Evolutionary conservation across 2,113 vertebrate species (phyloP).

Genomic region (Prionailurus bengalensis): DNA sequence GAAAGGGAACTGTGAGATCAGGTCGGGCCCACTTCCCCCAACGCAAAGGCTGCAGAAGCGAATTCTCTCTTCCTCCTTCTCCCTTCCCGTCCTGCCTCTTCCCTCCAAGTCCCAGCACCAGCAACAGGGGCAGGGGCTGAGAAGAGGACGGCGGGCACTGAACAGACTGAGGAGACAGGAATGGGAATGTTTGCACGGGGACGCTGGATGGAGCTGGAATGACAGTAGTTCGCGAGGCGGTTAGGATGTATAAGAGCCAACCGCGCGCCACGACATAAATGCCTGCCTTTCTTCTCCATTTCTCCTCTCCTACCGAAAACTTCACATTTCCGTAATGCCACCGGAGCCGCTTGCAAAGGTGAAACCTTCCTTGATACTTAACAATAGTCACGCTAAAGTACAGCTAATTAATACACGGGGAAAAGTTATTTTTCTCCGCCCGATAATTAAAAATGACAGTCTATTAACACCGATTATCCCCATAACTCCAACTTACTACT

Average conservation of each 20-base stretch:
- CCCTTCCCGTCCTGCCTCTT: background rate
- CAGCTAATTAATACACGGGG: background rate
- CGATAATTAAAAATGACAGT: constrained; percentile 46
- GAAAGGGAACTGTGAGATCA: background rate
- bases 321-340: background rate
- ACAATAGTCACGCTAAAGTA: background rate
- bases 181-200: background rate
- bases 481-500: background rate
- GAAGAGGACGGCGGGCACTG: background rate
- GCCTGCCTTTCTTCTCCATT: background rate
- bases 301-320: background rate
- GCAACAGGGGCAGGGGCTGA: background rate
- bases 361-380: background rate
- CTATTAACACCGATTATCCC: constrained; percentile 13
- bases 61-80: background rate
- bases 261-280: background rate
- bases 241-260: too few species aligned
- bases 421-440: background rate
- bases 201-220: background rate
- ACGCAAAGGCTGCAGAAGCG: background rate
- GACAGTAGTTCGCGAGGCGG: background rate
- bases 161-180: too few species aligned
- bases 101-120: background rate
- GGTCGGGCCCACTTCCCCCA: background rate
- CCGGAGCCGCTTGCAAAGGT: background rate